Percentiles rank a stretch among this genome's conserved stretches.
Conservation (phyloP, 2,113 vertebrate species). For the Pyxicephalus adspersus region DNA sequence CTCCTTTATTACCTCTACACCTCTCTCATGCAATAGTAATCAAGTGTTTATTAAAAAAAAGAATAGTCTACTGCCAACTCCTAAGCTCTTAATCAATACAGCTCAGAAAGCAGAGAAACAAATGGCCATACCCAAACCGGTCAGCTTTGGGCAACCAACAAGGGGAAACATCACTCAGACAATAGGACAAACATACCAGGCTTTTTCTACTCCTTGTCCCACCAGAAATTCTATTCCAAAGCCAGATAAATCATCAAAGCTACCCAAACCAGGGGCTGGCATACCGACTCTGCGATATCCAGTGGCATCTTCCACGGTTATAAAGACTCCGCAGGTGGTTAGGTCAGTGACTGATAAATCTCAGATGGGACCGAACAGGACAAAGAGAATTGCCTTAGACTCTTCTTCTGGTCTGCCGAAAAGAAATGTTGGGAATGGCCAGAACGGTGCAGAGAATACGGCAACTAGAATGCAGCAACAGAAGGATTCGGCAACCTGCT, state of each 20-base stretch:
- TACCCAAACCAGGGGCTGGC: not conserved
- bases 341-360: not conserved
- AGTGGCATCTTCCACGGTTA: not conserved
- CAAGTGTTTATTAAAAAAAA: not conserved
- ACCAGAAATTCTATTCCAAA: not conserved
- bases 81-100: not conserved
- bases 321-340: not conserved
- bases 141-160: not conserved
- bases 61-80: not conserved
- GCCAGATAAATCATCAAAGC: not conserved
- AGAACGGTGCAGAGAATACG: no score
- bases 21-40: conserved; percentile 9
- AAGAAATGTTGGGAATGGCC: not conserved
- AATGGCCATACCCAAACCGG: not conserved
- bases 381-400: not conserved
- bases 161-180: no score
- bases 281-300: not conserved
- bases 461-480: not conserved
- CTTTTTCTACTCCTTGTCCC: not conserved
- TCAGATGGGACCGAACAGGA: not conserved
- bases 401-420: not conserved
- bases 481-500: not conserved
- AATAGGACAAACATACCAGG: not conserved
- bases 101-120: not conserved
- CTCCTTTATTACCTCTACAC: conserved; percentile 29